A percentile compares a stretch with the other conserved stretches of the same genome.
phyloP scores from a whole-genome alignment of 2,888 invertebrate species.

The Drosophila fungiperda region DNA sequence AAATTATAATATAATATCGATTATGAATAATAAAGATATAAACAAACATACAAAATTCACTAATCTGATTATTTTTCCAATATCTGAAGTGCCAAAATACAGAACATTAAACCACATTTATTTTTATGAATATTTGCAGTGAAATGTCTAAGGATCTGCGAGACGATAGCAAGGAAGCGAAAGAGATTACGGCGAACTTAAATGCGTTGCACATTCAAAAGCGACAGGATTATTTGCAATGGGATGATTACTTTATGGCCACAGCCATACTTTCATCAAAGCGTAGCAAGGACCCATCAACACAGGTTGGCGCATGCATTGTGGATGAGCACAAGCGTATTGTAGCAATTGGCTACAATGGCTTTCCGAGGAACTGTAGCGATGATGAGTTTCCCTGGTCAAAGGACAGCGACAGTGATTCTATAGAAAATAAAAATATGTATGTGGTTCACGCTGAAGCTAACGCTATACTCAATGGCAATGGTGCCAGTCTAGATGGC shows the following conservation, averaged over 20 bases:
- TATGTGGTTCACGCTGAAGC: conserved; percentile 99
- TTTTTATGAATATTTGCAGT: conserved; percentile 29
- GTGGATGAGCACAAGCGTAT: conserved; percentile 94
- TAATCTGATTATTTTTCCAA: neutral
- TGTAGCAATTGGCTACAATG: conserved; percentile 98
- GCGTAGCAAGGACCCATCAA: conserved; percentile 96
- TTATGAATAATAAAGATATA: conserved; percentile 63
- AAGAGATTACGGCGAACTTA: neutral
- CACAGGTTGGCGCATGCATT: conserved; percentile 98
- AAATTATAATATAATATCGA: conserved; percentile 38
- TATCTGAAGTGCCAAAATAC: neutral
- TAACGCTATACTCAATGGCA: conserved; percentile 98
- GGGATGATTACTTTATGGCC: conserved; percentile 99
- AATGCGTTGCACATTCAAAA: conserved; percentile 82
- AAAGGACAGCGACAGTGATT: conserved; percentile 85
- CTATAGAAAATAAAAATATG: conserved; percentile 91
- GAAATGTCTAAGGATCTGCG: conserved; percentile 20
- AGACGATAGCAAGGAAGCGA: neutral
- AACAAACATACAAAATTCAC: conserved; percentile 24
- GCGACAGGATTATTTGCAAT: conserved; percentile 89
- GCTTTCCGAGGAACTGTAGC: conserved; percentile 95
- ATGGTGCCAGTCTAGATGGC: conserved; percentile 90
- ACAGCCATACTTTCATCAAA: conserved; percentile 95
- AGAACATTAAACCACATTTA: neutral
- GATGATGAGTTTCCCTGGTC: conserved; percentile 97